Evolutionary conservation across 2,888 invertebrate species (phyloP).

Genomic region (Branchipolynoe longqiensis): DNA sequence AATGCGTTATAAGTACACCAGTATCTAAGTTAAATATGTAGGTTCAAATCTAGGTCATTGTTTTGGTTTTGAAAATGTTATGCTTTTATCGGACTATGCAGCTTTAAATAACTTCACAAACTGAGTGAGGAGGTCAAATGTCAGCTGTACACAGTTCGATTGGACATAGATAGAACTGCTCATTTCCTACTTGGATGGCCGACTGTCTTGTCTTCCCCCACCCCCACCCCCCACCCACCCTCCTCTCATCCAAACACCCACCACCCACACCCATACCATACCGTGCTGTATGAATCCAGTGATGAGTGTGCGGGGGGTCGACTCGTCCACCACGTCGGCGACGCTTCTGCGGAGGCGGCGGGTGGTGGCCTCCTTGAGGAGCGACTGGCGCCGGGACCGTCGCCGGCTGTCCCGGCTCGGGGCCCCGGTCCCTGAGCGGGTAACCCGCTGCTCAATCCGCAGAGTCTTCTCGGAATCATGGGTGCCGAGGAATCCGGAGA

Average conservation of each 20-base stretch:
- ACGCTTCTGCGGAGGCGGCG: background rate
- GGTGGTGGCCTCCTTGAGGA: constrained; percentile 6
- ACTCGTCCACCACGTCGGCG: background rate
- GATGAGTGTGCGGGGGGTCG: constrained; percentile 11
- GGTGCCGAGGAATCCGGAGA: background rate
- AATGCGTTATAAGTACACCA: no score
- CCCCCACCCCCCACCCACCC: no score
- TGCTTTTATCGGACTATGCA: no score
- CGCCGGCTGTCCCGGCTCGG: background rate
- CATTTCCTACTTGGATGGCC: background rate
- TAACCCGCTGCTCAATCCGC: background rate
- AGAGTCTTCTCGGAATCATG: constrained; percentile 34
- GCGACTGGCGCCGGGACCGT: background rate
- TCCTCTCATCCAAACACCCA: no score
- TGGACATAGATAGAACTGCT: no score
- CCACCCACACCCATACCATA: background rate
- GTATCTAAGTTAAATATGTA: no score
- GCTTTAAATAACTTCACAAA: no score
- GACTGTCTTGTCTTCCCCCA: background rate
- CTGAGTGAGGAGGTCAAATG: no score
- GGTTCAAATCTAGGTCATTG: no score
- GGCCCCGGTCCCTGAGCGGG: background rate
- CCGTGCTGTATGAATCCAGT: constrained; percentile 6
- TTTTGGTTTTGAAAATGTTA: no score
- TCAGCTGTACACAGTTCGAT: no score